Percentiles rank a stretch among this genome's conserved stretches.
phyloP scores from a whole-genome alignment of 2,888 invertebrate species.

The Tiliacea aurago region DNA sequence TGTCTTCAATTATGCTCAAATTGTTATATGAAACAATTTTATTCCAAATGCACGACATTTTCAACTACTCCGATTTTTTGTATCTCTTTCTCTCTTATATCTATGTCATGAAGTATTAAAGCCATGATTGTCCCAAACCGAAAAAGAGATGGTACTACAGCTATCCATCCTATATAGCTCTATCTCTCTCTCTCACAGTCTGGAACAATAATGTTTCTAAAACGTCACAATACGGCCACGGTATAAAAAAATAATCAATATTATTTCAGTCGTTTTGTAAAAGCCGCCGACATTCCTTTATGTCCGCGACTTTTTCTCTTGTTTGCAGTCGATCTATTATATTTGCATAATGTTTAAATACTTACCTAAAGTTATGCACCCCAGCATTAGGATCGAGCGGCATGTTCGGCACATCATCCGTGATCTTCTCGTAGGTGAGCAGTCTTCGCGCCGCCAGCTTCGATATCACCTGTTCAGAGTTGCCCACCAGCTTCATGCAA shows the following conservation, averaged over 20 bases:
- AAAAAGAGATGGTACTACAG: neutral
- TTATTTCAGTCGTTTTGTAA: neutral
- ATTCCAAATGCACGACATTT: no score
- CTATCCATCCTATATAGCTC: neutral
- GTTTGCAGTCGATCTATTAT: neutral
- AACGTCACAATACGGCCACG: no score
- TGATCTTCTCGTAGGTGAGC: constrained; percentile 95
- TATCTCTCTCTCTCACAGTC: neutral
- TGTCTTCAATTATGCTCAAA: no score
- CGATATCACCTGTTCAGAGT: constrained; percentile 97
- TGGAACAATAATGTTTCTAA: neutral
- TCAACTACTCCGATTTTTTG: no score
- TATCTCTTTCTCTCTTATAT: no score
- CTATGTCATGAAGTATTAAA: neutral
- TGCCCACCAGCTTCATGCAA: constrained; percentile 94
- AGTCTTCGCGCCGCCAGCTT: constrained; percentile 95
- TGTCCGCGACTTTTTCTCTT: neutral
- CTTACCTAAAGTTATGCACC: constrained; percentile 79
- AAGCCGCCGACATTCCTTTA: no score
- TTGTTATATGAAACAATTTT: no score
- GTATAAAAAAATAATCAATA: neutral
- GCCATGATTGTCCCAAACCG: neutral
- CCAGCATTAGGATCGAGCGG: constrained; percentile 74
- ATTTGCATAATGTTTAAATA: neutral
- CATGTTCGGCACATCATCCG: constrained; percentile 80